A percentile compares a stretch with the other conserved stretches of the same genome.
These are phyloP conservation scores for Chrosomus eos DNA, from an alignment of 2,797 vertebrate genomes.

Conservation along the genomic window DNA sequence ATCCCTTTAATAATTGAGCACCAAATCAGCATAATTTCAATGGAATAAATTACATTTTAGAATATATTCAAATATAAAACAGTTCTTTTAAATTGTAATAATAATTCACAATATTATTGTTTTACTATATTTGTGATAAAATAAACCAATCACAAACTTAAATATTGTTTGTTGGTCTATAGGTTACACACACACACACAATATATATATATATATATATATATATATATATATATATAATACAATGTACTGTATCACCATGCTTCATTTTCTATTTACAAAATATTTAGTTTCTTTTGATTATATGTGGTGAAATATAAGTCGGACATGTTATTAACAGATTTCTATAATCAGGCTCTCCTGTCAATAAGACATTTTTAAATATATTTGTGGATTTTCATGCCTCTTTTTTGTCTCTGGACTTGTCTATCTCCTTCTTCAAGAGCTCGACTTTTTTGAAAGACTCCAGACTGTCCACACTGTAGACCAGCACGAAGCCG, in stretches of 20 bases:
- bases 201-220: too few relatives aligned
- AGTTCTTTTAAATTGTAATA: background rate
- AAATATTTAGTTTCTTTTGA: too few relatives aligned
- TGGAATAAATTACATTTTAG: background rate
- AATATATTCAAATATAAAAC: background rate
- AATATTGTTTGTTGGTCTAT: background rate
- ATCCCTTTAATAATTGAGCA: background rate
- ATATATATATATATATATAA: too few relatives aligned
- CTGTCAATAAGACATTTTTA: background rate
- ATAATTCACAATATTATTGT: background rate
- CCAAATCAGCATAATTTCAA: background rate
- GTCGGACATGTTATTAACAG: background rate
- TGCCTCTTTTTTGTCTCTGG: slow-evolving; percentile 95
- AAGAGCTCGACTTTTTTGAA: slow-evolving; percentile 89
- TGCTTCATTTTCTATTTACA: too few relatives aligned
- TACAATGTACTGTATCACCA: too few relatives aligned
- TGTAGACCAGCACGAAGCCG: slow-evolving; percentile 93
- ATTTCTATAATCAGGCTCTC: background rate
- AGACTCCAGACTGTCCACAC: slow-evolving; percentile 89
- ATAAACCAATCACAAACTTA: background rate
- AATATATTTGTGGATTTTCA: background rate
- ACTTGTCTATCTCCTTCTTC: slow-evolving; percentile 93
- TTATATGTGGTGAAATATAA: background rate
- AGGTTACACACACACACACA: background rate
- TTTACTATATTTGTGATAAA: background rate